phyloP scores from a whole-genome alignment of 2,888 invertebrate genomes.

The Dioctria rufipes region DNA sequence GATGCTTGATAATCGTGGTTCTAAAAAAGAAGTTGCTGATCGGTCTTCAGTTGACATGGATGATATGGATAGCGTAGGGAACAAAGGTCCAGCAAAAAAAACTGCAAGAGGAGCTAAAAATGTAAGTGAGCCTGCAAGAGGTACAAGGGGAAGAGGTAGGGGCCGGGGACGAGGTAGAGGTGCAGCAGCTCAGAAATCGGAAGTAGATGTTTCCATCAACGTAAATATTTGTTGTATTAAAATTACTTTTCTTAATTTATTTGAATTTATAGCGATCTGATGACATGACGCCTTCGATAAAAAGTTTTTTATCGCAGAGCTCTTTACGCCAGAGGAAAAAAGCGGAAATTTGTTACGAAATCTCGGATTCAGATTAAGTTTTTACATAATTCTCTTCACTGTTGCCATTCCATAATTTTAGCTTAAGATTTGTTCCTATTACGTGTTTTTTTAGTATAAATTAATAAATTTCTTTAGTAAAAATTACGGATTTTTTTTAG shows the following conservation, averaged over 20 bases:
- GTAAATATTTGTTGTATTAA: slow-evolving; percentile 39
- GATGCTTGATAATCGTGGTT: slow-evolving; percentile 57
- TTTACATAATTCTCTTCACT: not conserved
- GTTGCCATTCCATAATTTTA: no score
- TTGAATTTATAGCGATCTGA: slow-evolving; percentile 15
- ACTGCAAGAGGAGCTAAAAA: slow-evolving; percentile 37
- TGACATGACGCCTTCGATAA: slow-evolving; percentile 42
- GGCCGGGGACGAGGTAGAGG: slow-evolving; percentile 64
- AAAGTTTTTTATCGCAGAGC: slow-evolving; percentile 52
- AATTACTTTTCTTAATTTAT: slow-evolving; percentile 17
- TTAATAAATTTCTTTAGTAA: no score
- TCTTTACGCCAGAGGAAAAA: slow-evolving; percentile 8
- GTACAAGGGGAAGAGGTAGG: slow-evolving; percentile 64
- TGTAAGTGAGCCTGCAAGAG: slow-evolving; percentile 56
- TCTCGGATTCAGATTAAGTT: slow-evolving; percentile 55
- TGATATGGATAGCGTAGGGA: slow-evolving; percentile 62
- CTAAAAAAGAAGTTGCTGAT: slow-evolving; percentile 40
- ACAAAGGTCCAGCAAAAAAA: slow-evolving; percentile 57
- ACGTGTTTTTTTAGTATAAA: no score
- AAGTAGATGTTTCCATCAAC: slow-evolving; percentile 53
- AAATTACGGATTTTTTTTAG: no score
- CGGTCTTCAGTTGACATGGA: slow-evolving; percentile 67
- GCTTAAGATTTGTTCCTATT: no score
- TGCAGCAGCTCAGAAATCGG: slow-evolving; percentile 64
- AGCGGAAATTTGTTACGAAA: slow-evolving; percentile 50